Base-by-base conservation (phyloP, 64 coral and sea anemone species). In the Anthopleura sola region DNA sequence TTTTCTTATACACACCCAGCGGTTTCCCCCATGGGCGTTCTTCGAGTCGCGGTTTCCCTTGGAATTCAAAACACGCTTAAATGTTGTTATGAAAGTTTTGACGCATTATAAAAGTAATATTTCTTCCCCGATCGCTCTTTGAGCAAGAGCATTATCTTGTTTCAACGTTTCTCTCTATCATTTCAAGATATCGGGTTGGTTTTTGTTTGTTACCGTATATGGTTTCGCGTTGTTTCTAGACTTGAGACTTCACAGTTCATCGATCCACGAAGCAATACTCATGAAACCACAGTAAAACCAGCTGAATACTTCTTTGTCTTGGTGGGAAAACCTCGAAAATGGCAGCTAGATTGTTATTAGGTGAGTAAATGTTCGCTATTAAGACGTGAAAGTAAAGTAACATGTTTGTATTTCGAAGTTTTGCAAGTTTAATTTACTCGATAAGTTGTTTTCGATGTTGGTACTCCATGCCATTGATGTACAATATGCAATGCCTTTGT, bases 1-100 rank as follows among this genome's bases (percentile, higher is more conserved):
- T 34, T 31, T 71, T 36, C 29, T n/a, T 16, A 71, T 31, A 16
- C 31, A 79, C 38, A 71, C 85, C 60, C 89, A 95, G 93, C 93
- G 93, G 86, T 71, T 78, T 55, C 20, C 38, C 53, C 78, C 78
- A 76, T 84, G 55, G 79, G 81, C 85, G 80, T 84, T 39, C 20
- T 85, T 19, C 19, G 32, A 34, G 32, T 60, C 37, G 12, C 47
- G 64, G 78, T 86, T 71, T 71, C 16, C 58, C 24, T 16, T 71
- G 66, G 66, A 71, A 71, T 71, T 71, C 66, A 71, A 71, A 71
- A 71, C 66, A 71, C 34, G 34, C 13, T 36, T 12, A 48, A 32
- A 32, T 71, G 66, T 71, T 71, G 66, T 71, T 71, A 71, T 71
- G 66, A 71, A 36, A 28, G n/a, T 71, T 71, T 71, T 9, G 24